Conservation (phyloP, 2,888 invertebrate genomes). For the Amphipyra tragopoginis region DNA sequence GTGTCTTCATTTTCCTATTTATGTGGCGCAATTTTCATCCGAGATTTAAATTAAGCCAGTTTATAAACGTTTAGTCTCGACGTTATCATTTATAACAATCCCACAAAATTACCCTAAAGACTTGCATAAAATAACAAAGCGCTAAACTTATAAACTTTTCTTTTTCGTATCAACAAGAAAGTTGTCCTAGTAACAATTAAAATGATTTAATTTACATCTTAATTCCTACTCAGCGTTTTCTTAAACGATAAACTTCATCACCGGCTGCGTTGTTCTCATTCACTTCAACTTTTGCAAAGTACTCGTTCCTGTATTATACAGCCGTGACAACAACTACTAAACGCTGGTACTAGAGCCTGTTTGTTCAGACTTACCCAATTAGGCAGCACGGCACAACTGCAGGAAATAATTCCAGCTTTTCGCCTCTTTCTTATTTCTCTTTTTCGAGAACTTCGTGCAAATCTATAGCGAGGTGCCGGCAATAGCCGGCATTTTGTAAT, state of each 20-base stretch:
- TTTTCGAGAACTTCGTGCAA: conserved; percentile 25
- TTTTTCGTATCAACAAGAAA: not conserved
- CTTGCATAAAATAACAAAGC: not conserved
- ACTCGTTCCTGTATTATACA: conserved; percentile 8
- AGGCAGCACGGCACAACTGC: not conserved
- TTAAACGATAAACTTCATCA: conserved; percentile 16
- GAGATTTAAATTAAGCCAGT: no score
- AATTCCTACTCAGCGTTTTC: conserved; percentile 5
- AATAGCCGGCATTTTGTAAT: no score
- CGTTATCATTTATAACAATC: no score
- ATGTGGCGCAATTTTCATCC: no score
- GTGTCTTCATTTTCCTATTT: no score
- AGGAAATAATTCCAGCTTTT: conserved; percentile 11
- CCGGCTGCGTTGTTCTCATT: conserved; percentile 11
- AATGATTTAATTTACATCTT: conserved; percentile 5
- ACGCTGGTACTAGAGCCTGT: conserved; percentile 11
- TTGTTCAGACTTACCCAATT: conserved; percentile 12
- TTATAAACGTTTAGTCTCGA: no score
- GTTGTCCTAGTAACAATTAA: conserved; percentile 1
- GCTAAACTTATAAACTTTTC: not conserved
- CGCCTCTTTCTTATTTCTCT: conserved; percentile 4
- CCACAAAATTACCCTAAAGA: no score
- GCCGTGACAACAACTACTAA: conserved; percentile 19
- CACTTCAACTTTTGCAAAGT: conserved; percentile 13
- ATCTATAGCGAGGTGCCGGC: conserved; percentile 19